Conservation (phyloP, 1,140 invertebrate species). For the Ruditapes philippinarum region DNA sequence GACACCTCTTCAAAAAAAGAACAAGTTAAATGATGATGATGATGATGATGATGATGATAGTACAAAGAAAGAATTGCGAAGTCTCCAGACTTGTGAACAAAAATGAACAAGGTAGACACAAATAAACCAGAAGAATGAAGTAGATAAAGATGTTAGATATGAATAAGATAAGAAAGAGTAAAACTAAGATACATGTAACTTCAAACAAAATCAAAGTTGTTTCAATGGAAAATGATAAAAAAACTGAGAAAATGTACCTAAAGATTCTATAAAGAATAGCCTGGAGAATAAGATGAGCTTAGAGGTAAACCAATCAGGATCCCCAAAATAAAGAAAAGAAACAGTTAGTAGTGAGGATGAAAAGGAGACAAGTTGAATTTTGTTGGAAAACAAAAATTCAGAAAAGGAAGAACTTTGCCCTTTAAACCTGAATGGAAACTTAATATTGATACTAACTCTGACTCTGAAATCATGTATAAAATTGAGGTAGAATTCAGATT, state of each 20-base stretch:
- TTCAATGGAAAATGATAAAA: background rate
- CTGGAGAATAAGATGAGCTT: no score
- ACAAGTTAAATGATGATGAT: background rate
- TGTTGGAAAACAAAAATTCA: background rate
- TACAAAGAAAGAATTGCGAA: no score
- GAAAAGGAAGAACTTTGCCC: conserved; percentile 5
- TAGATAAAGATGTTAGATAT: background rate
- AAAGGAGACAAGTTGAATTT: background rate
- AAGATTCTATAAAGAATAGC: no score
- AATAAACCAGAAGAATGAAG: background rate
- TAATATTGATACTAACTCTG: background rate
- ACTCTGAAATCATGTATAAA: background rate
- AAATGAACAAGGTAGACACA: background rate
- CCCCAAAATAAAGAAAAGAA: background rate
- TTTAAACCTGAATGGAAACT: no score
- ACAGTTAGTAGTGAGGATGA: background rate
- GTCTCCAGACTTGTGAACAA: no score
- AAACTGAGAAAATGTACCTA: background rate
- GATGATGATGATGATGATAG: background rate
- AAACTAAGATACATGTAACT: background rate
- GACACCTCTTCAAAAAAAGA: background rate
- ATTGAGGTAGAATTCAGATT: background rate
- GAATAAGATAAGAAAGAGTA: background rate
- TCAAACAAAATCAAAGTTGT: no score
- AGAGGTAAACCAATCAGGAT: background rate